phyloP scores from a whole-genome alignment of 2,113 vertebrate genomes.

The Pteronura brasiliensis region DNA sequence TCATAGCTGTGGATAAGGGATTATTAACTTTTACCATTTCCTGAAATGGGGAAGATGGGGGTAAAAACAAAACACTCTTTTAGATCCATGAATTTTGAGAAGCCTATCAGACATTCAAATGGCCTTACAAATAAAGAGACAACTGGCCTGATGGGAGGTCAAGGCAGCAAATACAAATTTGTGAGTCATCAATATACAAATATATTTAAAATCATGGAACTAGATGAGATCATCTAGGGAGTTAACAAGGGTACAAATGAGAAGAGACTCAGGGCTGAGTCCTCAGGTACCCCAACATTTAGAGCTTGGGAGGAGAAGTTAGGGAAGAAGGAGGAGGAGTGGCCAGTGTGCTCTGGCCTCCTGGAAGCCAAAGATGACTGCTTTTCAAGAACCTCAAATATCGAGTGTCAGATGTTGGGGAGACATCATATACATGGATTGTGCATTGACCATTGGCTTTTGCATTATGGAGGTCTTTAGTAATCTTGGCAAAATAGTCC shows the following conservation, averaged over 20 bases:
- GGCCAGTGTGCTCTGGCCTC: not conserved
- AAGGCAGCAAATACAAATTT: not conserved
- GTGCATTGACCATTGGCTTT: not conserved
- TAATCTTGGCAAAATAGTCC: not conserved
- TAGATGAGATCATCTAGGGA: not conserved
- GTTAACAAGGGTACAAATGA: not conserved
- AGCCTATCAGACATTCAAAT: not conserved
- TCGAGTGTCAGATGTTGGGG: not conserved
- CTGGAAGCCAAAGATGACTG: not conserved
- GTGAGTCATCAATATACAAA: not conserved
- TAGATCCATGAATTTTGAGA: not conserved
- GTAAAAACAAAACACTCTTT: not conserved
- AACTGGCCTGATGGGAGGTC: not conserved
- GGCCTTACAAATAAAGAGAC: not conserved
- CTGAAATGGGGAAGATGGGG: not conserved
- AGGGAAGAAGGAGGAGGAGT: not conserved
- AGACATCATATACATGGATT: not conserved
- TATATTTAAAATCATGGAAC: not conserved
- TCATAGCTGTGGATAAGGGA: not conserved
- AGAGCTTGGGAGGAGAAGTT: not conserved
- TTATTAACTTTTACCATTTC: not conserved
- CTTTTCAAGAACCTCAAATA: not conserved
- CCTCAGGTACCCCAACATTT: not conserved
- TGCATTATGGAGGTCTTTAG: not conserved
- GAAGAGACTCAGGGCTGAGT: not conserved